A percentile compares a stretch with the other conserved stretches of the same genome.
phyloP scores from a whole-genome alignment of 2,797 vertebrate species.

The Acipenser ruthenus region DNA sequence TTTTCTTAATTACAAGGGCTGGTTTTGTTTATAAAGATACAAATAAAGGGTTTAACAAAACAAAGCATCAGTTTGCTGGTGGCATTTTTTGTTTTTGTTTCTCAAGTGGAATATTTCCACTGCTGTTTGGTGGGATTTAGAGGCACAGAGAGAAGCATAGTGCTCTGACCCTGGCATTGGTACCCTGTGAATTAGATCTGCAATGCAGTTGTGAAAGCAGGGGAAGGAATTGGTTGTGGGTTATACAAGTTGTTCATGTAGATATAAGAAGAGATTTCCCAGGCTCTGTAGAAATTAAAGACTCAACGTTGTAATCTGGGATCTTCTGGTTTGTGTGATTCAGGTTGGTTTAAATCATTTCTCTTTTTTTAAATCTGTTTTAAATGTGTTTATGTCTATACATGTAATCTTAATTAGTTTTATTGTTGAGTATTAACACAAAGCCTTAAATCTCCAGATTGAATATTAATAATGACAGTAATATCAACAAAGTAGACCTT shows the following conservation, averaged over 20 bases:
- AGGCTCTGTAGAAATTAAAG: constrained; percentile 1
- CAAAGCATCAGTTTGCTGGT: neutral
- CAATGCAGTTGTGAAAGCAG: neutral
- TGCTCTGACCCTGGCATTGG: neutral
- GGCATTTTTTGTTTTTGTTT: neutral
- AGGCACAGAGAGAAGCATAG: neutral
- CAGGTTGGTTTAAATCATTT: neutral
- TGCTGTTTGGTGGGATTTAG: neutral
- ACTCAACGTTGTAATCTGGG: neutral
- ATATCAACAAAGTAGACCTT: too few relatives aligned
- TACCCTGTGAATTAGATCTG: neutral
- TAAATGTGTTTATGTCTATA: too few relatives aligned
- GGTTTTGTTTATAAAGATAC: neutral
- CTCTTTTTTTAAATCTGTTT: neutral
- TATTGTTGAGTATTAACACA: too few relatives aligned
- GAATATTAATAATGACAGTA: too few relatives aligned
- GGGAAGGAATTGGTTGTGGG: neutral
- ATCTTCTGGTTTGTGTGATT: neutral
- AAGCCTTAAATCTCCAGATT: too few relatives aligned
- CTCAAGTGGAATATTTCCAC: neutral
- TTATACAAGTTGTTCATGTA: neutral
- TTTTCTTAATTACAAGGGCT: neutral
- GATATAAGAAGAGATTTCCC: neutral
- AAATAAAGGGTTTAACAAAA: neutral
- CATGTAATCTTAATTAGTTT: too few relatives aligned